A percentile compares a stretch with the other conserved stretches of the same genome.
These are phyloP conservation scores for Camponotus floridanus DNA, from an alignment of 1,140 invertebrate genomes.

Conservation along the genomic window DNA sequence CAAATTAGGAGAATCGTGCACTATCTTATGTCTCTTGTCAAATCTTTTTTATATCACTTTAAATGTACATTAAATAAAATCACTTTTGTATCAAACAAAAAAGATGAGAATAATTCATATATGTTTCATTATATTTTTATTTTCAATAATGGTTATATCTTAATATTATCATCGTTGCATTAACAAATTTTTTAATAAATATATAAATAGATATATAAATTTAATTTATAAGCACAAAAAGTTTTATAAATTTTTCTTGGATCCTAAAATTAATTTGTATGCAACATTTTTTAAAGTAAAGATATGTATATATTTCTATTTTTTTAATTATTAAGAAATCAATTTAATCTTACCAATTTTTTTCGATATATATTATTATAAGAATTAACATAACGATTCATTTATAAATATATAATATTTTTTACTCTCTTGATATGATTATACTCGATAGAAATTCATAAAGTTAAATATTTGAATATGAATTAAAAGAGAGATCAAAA, in stretches of 20 bases:
- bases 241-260: conserved; percentile 23
- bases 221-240: neutral
- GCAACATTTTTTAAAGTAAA: conserved; percentile 5
- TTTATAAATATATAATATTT: conserved; percentile 40
- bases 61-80: too few relatives aligned
- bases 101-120: neutral
- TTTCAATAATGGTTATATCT: neutral
- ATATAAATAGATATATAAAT: conserved; percentile 3
- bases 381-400: neutral
- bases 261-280: conserved; percentile 8
- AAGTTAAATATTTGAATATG: conserved; percentile 27
- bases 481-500: neutral
- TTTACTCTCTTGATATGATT: neutral
- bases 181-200: neutral
- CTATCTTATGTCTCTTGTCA: neutral
- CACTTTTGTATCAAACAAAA: neutral
- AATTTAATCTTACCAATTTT: conserved; percentile 4
- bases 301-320: neutral
- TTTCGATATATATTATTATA: neutral
- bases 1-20: conserved; percentile 19
- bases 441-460: neutral
- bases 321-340: conserved; percentile 30
- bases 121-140: neutral
- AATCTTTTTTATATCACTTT: neutral
- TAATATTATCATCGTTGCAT: neutral